Evolutionary conservation across 1,140 invertebrate genomes (phyloP).

Genomic region (Orius laevigatus): DNA sequence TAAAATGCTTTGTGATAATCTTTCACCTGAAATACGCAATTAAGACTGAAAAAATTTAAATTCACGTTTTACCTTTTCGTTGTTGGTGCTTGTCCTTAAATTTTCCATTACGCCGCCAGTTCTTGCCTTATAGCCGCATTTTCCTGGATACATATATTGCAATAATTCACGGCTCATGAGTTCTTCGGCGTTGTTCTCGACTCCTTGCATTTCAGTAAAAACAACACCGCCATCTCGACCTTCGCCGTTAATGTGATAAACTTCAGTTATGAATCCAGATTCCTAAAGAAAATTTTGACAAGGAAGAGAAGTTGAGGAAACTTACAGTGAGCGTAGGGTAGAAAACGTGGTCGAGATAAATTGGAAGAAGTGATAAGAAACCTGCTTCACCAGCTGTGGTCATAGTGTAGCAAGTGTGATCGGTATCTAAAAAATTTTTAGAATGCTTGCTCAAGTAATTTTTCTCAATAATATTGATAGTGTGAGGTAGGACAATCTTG

Average conservation of each 20-base stretch:
- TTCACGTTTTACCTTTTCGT: conserved; percentile 49
- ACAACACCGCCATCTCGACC: conserved; percentile 83
- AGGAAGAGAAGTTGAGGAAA: conserved; percentile 16
- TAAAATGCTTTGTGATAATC: conserved; percentile 76
- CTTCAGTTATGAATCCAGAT: conserved; percentile 69
- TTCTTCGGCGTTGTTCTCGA: conserved; percentile 64
- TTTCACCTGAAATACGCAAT: conserved; percentile 37
- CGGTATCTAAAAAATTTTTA: conserved; percentile 37
- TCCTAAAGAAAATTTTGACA: conserved; percentile 34
- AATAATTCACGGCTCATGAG: conserved; percentile 39
- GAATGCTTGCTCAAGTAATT: too few species aligned
- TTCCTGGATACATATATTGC: conserved; percentile 55
- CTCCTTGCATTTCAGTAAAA: conserved; percentile 74
- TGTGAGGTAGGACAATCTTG: too few species aligned
- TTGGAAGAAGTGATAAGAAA: conserved; percentile 71
- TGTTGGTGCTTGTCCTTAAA: conserved; percentile 60
- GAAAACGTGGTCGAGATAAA: conserved; percentile 81
- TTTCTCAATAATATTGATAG: too few species aligned
- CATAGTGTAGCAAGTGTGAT: conserved; percentile 81
- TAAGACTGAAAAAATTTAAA: conserved; percentile 11
- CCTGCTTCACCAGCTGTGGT: conserved; percentile 72
- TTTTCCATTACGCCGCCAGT: conserved; percentile 74
- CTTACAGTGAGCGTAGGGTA: conserved; percentile 62
- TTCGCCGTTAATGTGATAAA: conserved; percentile 75
- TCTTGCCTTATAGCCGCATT: conserved; percentile 68